Evolutionary conservation across 2,888 invertebrate species (phyloP).

Genomic region (Rhodophaea formosa): DNA sequence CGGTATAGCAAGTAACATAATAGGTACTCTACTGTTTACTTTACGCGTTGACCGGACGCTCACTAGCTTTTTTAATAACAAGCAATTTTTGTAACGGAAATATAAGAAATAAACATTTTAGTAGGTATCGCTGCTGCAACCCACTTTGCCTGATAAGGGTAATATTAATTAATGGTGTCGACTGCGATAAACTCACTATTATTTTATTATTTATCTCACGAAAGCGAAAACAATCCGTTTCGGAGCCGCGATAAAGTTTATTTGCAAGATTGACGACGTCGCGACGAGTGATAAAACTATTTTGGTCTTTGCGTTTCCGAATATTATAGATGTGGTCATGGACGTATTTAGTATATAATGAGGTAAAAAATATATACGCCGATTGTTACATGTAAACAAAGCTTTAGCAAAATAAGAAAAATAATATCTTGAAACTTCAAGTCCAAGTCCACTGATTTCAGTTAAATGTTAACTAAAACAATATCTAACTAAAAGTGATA

Average conservation of each 20-base stretch:
- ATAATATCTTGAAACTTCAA: no score
- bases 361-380: no score
- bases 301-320: background rate
- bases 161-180: constrained; percentile 67
- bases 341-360: no score
- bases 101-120: constrained; percentile 25
- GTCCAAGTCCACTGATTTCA: no score
- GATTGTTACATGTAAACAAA: no score
- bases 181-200: constrained; percentile 51
- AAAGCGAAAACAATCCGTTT: constrained; percentile 61
- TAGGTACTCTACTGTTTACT: no score
- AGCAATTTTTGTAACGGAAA: background rate
- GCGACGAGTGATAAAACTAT: background rate
- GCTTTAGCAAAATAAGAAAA: no score
- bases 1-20: no score
- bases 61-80: background rate
- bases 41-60: no score
- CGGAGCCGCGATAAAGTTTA: constrained; percentile 53
- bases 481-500: no score
- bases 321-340: no score
- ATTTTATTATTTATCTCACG: constrained; percentile 52
- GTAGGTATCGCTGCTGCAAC: constrained; percentile 37
- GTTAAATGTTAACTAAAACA: no score
- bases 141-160: constrained; percentile 56
- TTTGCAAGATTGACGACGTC: constrained; percentile 37